Conservation (phyloP, 2,113 vertebrate genomes). For the Eonycteris spelaea region DNA sequence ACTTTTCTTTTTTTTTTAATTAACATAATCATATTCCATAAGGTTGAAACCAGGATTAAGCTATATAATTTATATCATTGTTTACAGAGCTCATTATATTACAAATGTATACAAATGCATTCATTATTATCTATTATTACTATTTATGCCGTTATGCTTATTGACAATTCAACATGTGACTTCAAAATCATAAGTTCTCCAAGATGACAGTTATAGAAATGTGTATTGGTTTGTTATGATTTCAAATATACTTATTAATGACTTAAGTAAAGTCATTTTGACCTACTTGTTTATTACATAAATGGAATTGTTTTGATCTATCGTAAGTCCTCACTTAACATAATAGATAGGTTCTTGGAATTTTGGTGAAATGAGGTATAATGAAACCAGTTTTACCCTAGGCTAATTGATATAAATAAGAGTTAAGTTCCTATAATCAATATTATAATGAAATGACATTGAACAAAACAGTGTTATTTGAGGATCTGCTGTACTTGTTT, state of each 20-base stretch:
- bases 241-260: neutral
- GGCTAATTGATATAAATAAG: neutral
- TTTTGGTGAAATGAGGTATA: neutral
- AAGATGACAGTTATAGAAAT: neutral
- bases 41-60: neutral
- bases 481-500: too few relatives aligned
- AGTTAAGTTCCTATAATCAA: too few relatives aligned
- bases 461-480: neutral
- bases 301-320: neutral
- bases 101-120: neutral
- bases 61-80: neutral
- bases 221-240: neutral
- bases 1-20: neutral
- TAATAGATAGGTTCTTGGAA: neutral
- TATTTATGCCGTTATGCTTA: neutral
- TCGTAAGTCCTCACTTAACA: neutral
- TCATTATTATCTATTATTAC: neutral
- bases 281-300: too few relatives aligned
- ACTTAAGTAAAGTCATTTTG: neutral
- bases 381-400: neutral
- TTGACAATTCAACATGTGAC: neutral
- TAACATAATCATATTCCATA: neutral
- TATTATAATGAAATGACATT: neutral
- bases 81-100: neutral
- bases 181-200: neutral